Evolutionary conservation across 2,888 invertebrate genomes (phyloP).

Genomic region (Andricus quercusramuli): DNA sequence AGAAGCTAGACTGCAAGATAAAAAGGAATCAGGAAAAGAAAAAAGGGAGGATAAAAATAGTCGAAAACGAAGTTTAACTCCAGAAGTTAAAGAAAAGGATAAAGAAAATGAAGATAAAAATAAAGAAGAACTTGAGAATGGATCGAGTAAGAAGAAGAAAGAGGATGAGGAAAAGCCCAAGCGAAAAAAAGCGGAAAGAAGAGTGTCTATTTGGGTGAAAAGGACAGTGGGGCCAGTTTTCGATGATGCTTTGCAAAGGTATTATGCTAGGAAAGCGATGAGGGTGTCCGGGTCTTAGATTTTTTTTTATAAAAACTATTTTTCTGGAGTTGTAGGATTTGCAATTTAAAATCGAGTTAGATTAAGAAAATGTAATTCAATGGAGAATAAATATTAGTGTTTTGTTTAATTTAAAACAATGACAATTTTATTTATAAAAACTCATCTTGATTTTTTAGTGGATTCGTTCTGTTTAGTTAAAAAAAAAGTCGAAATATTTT

Average conservation of each 20-base stretch:
- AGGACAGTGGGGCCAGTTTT: constrained; percentile 89
- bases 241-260: constrained; percentile 87
- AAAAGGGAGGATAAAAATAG: constrained; percentile 55
- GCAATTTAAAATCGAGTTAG: background rate
- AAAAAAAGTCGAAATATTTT: too few species aligned
- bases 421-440: too few species aligned
- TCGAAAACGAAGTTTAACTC: constrained; percentile 47
- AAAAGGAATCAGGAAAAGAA: constrained; percentile 46
- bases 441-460: too few species aligned
- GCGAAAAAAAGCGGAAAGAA: constrained; percentile 64
- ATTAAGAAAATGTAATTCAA: too few species aligned
- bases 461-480: too few species aligned
- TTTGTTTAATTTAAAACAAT: too few species aligned
- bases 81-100: constrained; percentile 46
- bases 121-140: constrained; percentile 27
- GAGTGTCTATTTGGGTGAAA: constrained; percentile 90
- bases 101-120: constrained; percentile 22
- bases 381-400: too few species aligned
- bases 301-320: background rate
- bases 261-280: constrained; percentile 86
- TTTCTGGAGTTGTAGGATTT: background rate
- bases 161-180: constrained; percentile 41
- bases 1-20: constrained; percentile 22
- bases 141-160: background rate
- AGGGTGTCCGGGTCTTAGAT: constrained; percentile 68